Conservation (phyloP, 2,888 invertebrate genomes). For the Spisula subtruncata region DNA sequence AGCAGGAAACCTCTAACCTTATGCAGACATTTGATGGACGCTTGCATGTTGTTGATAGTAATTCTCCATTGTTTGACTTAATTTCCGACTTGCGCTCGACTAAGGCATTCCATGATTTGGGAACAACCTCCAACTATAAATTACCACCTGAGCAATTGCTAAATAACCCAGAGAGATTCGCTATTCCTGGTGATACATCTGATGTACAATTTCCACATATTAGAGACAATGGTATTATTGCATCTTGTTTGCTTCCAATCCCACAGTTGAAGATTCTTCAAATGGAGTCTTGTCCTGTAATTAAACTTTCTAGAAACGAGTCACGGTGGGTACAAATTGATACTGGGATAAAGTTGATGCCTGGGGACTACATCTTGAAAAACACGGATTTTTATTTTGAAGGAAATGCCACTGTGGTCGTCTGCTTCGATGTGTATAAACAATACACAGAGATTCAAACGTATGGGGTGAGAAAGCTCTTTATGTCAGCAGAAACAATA, state of each 20-base stretch:
- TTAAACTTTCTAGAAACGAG: neutral
- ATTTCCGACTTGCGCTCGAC: too few relatives aligned
- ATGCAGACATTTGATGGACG: too few relatives aligned
- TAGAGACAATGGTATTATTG: neutral
- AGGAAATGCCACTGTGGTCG: too few relatives aligned
- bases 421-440: neutral
- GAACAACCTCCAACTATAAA: too few relatives aligned
- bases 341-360: neutral
- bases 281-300: neutral
- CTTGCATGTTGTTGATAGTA: too few relatives aligned
- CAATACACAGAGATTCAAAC: neutral
- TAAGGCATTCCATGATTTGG: too few relatives aligned
- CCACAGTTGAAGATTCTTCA: neutral
- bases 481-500: neutral
- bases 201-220: neutral
- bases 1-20: too few relatives aligned
- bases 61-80: too few relatives aligned
- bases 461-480: neutral
- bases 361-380: neutral
- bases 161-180: neutral
- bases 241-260: neutral
- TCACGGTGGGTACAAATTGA: neutral
- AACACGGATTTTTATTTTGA: neutral
- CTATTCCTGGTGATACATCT: neutral
- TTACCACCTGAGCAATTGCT: too few relatives aligned